Base-by-base conservation (phyloP, 2,888 invertebrate genomes). In the Agonopterix alstromeriana region DNA sequence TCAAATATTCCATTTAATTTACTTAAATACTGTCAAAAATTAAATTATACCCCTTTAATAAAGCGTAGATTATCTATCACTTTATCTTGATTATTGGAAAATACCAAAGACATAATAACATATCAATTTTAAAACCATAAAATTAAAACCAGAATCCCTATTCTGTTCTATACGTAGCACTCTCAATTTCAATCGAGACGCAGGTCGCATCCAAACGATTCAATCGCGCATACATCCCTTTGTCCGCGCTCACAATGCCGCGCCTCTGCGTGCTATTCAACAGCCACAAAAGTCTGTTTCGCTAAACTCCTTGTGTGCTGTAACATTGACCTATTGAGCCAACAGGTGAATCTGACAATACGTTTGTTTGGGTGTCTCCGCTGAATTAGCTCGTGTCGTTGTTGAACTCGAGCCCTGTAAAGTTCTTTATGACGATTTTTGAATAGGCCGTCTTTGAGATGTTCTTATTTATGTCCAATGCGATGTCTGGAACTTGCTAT, bases 291-390 rank as follows among this genome's bases (percentile, higher is more conserved):
- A 86, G 82, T 85, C 76, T 83, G 80, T 81, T 83, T 82, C 73
- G 73, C 82, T 82, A 80, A 82, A 84, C 82, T 83, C 83, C 82
- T 83, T 82, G 77, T 75, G 61, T 73, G 72, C 73, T 81, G 82
- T 83, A 84, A 83, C 85, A 85, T 86, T 86, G 85, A 87, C 87
- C 87, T 82, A 85, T 82, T 85, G 85, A 82, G 72, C 82, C 82
- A 83, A 82, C 83, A 84, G 85, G 84, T 85, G 84, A 80, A 70
- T 79, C 73, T 73, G 65, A 78, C 77, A 77, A 78, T 79, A 72
- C 74, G 68, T 72, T 81, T 85, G 84, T 86, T 85, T 86, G 83
- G 83, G 85, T 85, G 84, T 79, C 79, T 79, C 73, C 53, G 61
- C 62, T 73, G 73, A 77, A 77, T 77, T 76, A 76, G 42, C 42